Base-by-base conservation (phyloP, 2,888 invertebrate species). In the Eupithecia inturbata region DNA sequence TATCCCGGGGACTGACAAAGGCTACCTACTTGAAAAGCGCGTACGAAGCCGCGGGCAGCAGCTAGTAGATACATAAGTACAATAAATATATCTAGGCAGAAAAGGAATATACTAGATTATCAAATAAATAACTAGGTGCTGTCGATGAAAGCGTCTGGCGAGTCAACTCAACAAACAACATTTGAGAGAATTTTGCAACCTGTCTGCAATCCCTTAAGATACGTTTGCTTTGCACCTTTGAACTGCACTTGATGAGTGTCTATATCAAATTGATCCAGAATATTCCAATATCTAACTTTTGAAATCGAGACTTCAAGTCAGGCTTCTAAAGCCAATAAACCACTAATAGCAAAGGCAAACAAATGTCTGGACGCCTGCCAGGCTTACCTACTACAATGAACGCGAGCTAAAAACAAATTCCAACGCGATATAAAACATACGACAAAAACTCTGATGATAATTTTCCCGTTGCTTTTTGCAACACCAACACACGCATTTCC, bases 341-440 rank as follows among this genome's bases (percentile, higher is more conserved):
- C 31, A 67, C 63, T 71, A 70, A 76, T 71, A 71, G 74, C 78
- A 77, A 76, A 80, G 68, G 75, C 77, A 77, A 76, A 80, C 76
- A 77, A 78, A 73, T 74, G 76, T 67, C 76, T 67, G 60, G 60
- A 62, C 49, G 73, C 53, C 68, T 75, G 71, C 80, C 80, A 80
- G 67, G 45, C 33, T 71, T 75, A n/a, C n/a, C n/a, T n/a, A 74
- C 78, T 77, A 75, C 73, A 80, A 75, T 78, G 76, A 77, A 77
- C 75, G 74, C 62, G 67, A 77, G 67, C 68, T 70, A 60, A 70
- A 77, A 74, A 67, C 69, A 33, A 73, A 73, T 76, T 73, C 71
- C 39, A 68, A 60, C 70, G 49, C 70, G 71, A 66, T 74, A 75
- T 53, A 68, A 75, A 75, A 73, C 53, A 73, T 70, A 77, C 45